Base-by-base conservation (phyloP, 1,140 invertebrate genomes). In the honey bee (Apis mellifera) region DNA sequence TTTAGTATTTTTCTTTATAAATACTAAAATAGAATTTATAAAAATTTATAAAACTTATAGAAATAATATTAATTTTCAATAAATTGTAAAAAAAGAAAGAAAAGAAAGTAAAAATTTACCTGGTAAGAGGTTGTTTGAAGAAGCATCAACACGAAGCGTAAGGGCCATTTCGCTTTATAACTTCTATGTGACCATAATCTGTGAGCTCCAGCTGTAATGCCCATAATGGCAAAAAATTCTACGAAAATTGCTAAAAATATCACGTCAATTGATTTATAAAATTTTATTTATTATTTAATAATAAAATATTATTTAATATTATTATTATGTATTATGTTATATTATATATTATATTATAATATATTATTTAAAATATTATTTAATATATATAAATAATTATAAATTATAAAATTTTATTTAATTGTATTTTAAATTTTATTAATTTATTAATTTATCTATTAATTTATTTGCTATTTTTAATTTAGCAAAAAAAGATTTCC, bases 171-270 rank as follows among this genome's bases (percentile, higher is more conserved):
- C 0, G 98, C 98, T 94, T 98, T 98, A 93, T 98, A 99, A 3
- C 97, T 94, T 84, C 96, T 95, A 92, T 99, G 98, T 0, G 97
- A 95, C 98, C 98, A 99, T 13, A 99, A 94, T 79, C 98, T 94
- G 90, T 99, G 98, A 5, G 97, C 97, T 13, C 98, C 98, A 1
- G 97, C 98, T 17, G 98, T 99, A 32, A 99, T 95, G 1, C 97
- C 97, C 75, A 97, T 84, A 1, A 94, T 97, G 2, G 94, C 94
- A 26, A 94, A 82, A 0, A 84, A 48, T 0, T 93, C 94, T 1
- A 94, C 13, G 1, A 89, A 13, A 0, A 93, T 5, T 42, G 65
- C 93, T 95, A 82, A 62, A 93, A 90, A 78, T 64, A 32, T 48
- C 0, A 68, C 13, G 42, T 66, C 9, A 9, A 12, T 23, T 9